Evolutionary conservation across 2,797 vertebrate genomes (phyloP), one percentile per base, ranked within the genome.

Genomic region (Decapterus maruadsi): DNA sequence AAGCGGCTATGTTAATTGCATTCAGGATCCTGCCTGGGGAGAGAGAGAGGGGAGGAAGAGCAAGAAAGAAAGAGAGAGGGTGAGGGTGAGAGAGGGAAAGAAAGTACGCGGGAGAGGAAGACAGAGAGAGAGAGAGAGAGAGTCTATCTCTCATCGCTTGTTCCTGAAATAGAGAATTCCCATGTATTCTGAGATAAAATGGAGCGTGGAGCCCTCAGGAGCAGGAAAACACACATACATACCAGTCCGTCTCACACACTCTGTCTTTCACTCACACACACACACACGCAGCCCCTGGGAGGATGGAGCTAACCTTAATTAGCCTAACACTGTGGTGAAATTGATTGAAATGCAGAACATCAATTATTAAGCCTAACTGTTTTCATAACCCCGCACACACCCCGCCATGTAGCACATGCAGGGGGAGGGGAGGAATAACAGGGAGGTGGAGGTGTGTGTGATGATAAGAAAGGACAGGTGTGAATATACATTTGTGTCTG

Each of bases 221-320:
- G 80, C 86, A 87, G 58, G 62, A 81, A 82, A 66, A 90, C 75
- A 82, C 88, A 88, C 90, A 85, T 16, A 46, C 72, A 73, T 12
- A 64, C 57, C 57, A 12, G 13, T 50, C 57, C 55, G 64, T 42
- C 53, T 58, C 60, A 45, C 81, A 80, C 77, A 75, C 68, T 42
- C 51, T 13, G 53, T 64, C 57, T 60, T 58, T 55, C 65, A 68
- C 68, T 71, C 81, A 76, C 81, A 42, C 80, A 48, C 94, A 95
- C 67, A 82, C 71, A 68, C 59, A 64, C 80, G 96, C 96, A 96
- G 96, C 96, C 96, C 96, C 91, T 84, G 96, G 96, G 97, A 98
- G 96, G 94, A 93, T 92, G 94, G 92, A 84, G 95, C 95, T 97
- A 96, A 97, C 97, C 97, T 97, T 99, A 98, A 99, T 99, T 98